Evolutionary conservation across 2,888 invertebrate genomes (phyloP), one percentile per base, ranked within the genome.

Genomic region (Auanema sp.): DNA sequence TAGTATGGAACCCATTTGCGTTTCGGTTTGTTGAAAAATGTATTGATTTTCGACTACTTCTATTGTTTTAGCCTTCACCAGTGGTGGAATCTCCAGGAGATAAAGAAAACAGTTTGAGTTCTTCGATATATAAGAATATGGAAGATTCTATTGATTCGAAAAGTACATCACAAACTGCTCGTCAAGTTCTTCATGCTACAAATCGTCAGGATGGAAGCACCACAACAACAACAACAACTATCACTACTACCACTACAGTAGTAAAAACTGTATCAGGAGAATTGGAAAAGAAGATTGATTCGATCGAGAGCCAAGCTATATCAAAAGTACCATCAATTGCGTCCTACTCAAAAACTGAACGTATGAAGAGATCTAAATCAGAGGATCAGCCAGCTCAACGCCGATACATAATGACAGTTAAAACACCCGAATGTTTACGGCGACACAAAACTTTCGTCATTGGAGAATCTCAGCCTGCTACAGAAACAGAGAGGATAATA

Each of bases 141-240:
- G 33, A 33, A 33, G 47, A 10, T 47, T 16, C 16, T 5, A 10
- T 47, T 5, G 47, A 47, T 21, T 6, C 47, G 5, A 47, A 43
- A 43, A 43, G 12, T n/a, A 11, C 43, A n/a, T n/a, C 11, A 43
- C 43, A 12, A 12, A 47, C 47, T 3, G 6, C 47, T 5, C 47
- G 52, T 23, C 18, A 40, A 53, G 24, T 40, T 10, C 2, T 33
- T 10, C 51, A 51, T 66, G 33, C 40, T 66, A 49, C 64, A 58
- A 18, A 55, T 61, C 24, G 64, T 64, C 55, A 69, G 64, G 49
- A 66, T 66, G 23, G 69, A 69, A 62, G 66, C 66, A 8, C 52
- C 66, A n/a, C 53, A 64, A 59, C n/a, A 64, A 43, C 66, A 66
- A 56, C 66, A 66, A 33, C 33, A 5, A 33, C 33, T 5, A 33